Evolutionary conservation across 2,113 vertebrate species (phyloP).

Genomic region (Scomber scombrus): DNA sequence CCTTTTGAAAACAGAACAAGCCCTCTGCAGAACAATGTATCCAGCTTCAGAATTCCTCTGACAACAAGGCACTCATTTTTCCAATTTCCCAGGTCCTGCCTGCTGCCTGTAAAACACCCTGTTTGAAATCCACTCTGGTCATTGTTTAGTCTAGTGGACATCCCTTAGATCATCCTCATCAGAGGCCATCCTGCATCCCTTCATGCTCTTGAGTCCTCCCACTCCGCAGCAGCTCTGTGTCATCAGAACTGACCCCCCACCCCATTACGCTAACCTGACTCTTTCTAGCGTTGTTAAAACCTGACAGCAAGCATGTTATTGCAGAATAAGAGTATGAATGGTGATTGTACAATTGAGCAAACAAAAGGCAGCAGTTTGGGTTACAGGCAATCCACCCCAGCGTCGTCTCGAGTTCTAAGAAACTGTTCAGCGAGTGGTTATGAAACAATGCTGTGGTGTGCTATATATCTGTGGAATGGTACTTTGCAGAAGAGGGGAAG

Average conservation of each 20-base stretch:
- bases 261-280: conserved; percentile 18
- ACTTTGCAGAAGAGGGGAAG: conserved; percentile 27
- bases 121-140: conserved; percentile 76
- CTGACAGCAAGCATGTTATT: conserved; percentile 24
- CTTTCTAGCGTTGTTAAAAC: conserved; percentile 51
- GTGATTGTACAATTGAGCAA: conserved; percentile 43
- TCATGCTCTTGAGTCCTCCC: conserved; percentile 52
- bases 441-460: conserved; percentile 38
- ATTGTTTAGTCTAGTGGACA: conserved; percentile 84
- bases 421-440: conserved; percentile 17
- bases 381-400: conserved; percentile 25
- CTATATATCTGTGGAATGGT: conserved; percentile 18
- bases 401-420: conserved; percentile 25
- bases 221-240: conserved; percentile 22
- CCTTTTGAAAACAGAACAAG: conserved; percentile 82
- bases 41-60: conserved; percentile 67
- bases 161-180: conserved; percentile 79
- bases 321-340: conserved; percentile 38
- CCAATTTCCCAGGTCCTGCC: conserved; percentile 62
- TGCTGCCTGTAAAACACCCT: conserved; percentile 65
- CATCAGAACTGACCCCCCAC: conserved; percentile 34
- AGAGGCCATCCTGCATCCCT: conserved; percentile 62
- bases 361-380: conserved; percentile 50
- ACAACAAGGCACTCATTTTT: conserved; percentile 73
- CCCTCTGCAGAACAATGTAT: conserved; percentile 78